Evolutionary conservation across 2,797 vertebrate genomes (phyloP).

Genomic region (Furcifer pardalis): DNA sequence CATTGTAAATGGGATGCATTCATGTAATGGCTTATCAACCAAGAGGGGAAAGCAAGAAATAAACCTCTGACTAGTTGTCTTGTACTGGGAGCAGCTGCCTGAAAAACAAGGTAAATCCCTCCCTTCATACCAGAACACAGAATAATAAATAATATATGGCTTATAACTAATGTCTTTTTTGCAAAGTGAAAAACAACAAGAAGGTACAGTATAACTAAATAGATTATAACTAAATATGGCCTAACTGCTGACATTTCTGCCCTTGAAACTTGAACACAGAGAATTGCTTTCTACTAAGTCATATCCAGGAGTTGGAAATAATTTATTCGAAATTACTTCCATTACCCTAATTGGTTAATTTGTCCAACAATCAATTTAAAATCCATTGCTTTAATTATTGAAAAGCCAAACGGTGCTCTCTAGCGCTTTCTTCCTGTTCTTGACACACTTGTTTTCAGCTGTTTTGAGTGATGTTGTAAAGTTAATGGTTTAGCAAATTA

Average conservation of each 20-base stretch:
- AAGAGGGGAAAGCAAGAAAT: background rate
- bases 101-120: background rate
- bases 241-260: background rate
- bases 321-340: too few species aligned
- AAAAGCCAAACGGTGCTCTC: too few species aligned
- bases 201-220: too few species aligned
- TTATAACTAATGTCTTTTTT: too few species aligned
- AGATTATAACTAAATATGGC: background rate
- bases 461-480: too few species aligned
- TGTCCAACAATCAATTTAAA: too few species aligned
- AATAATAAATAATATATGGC: background rate
- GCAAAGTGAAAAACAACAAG: too few species aligned
- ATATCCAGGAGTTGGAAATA: background rate
- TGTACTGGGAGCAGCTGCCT: background rate
- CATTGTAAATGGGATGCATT: conserved; percentile 6
- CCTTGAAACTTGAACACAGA: background rate
- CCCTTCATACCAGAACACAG: background rate
- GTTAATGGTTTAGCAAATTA: too few species aligned
- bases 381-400: too few species aligned
- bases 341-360: too few species aligned
- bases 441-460: too few species aligned
- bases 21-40: background rate
- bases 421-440: too few species aligned
- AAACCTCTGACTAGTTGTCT: background rate
- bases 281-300: background rate